Base-by-base conservation (phyloP, 2,888 invertebrate genomes). In the Cremastinae sp. region DNA sequence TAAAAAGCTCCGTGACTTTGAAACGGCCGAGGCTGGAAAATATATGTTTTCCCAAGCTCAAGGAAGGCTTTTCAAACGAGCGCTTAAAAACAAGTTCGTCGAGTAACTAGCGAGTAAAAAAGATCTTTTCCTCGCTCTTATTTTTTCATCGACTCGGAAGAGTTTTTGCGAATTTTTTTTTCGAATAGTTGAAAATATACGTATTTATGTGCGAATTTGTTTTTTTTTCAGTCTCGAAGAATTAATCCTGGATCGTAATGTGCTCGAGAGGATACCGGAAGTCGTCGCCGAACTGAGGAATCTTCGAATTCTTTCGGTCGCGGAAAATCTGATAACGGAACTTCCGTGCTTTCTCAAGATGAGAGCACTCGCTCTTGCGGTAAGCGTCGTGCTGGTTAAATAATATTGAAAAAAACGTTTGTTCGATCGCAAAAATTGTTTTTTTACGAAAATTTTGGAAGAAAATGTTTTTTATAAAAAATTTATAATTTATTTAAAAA, bases 161-260 rank as follows among this genome's bases (percentile, higher is more conserved):
- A n/a, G n/a, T n/a, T n/a, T n/a, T n/a, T n/a, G n/a, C n/a, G n/a
- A n/a, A 28, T 5, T 28, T 28, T 28, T 28, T 5, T 28, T 28
- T 28, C 28, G 28, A 5, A 28, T n/a, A n/a, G n/a, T n/a, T n/a
- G n/a, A n/a, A n/a, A n/a, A n/a, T n/a, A n/a, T n/a, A n/a, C n/a
- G n/a, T n/a, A n/a, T n/a, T n/a, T n/a, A 28, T 28, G 5, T 28
- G 5, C 28, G 28, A 28, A 2, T 28, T 5, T 5, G 43, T 5
- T 66, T 49, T 65, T 49, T 80, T 92, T 91, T 47, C 91, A 95
- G 95, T 87, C 90, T 95, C 86, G 93, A 93, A 87, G 94, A 95
- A 89, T 90, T 95, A 77, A 92, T 93, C 81, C 90, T 94, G 82
- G 94, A 94, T 90, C 93, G 94, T 89, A 95, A 95, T 92, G 93